Evolutionary conservation across 2,888 invertebrate genomes (phyloP), one percentile per base, ranked within the genome.

Genomic region (Ophonus ardosiacus): DNA sequence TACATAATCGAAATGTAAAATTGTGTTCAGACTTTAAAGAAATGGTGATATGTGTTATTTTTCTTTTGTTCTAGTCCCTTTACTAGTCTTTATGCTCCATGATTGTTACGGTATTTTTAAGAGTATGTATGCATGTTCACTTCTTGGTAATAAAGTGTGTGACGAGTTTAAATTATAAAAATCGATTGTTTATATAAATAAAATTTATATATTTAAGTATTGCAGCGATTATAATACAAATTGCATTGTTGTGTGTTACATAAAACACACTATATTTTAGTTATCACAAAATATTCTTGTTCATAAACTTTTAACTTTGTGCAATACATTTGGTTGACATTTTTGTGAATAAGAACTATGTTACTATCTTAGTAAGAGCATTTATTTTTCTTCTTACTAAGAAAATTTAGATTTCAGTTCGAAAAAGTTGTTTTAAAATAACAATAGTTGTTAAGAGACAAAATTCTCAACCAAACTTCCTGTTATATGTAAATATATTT

Each of bases 221-320:
- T 85, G 85, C 85, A 85, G 85, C 85, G 80, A 85, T 84, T 84
- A 85, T 85, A 80, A 80, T 85, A 85, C 85, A 85, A 80, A 85
- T 85, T 85, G 85, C 85, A 68, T 85, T 80, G 78, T 57, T 65
- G 85, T 84, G 78, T 78, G 21, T 61, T 38, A 31, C 1, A 31
- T 31, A 21, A 59, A 71, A 82, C 71, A 82, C 82, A 82, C 59
- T 61, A 83, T 84, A 84, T 84, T 84, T 85, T 85, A 85, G 80
- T 80, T 85, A 85, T 85, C 85, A 85, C 85, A 85, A 85, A 80
- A 85, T 85, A 80, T 85, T 71, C 85, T 79, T 81, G 68, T 59
- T 80, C 56, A 51, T 85, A 31, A 31, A 84, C 84, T 78, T 24
- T 84, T 78, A 84, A 80, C 85, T 71, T 80, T 85, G 85, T 85